A percentile compares a stretch with the other conserved stretches of the same genome.
Evolutionary conservation across 2,113 vertebrate species (phyloP).

Genomic region (Pedetes capensis): DNA sequence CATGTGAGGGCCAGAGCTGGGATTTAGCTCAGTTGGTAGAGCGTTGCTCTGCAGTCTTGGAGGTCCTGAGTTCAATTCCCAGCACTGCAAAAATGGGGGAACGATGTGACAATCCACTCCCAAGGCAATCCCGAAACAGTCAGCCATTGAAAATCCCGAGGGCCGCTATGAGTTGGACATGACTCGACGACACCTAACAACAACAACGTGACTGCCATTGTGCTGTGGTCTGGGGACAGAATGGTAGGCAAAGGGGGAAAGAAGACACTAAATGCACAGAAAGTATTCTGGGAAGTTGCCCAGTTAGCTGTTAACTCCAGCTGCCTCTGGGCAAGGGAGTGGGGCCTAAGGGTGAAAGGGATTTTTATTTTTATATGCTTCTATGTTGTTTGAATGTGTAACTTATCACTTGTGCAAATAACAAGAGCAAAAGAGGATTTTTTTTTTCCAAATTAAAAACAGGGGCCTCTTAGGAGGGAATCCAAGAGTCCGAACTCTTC

Average conservation of each 20-base stretch:
- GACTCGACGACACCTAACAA: too few species aligned
- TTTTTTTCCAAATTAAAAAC: not conserved
- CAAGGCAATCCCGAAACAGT: too few species aligned
- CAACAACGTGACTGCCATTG: too few species aligned
- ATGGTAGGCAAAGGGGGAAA: not conserved
- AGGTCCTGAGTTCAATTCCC: too few species aligned
- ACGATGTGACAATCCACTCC: too few species aligned
- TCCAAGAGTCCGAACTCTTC: not conserved
- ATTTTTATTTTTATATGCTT: not conserved
- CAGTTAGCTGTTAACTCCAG: not conserved
- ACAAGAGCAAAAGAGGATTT: not conserved
- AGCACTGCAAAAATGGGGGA: too few species aligned
- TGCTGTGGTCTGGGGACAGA: not conserved
- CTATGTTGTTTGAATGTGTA: not conserved
- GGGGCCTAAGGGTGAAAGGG: not conserved
- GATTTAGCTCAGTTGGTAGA: too few species aligned
- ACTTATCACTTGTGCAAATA: not conserved
- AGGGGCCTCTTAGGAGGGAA: not conserved
- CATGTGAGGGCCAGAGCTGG: not conserved
- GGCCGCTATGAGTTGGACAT: too few species aligned
- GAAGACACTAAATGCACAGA: not conserved
- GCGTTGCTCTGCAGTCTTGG: too few species aligned
- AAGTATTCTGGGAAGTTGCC: not conserved
- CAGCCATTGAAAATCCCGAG: too few species aligned
- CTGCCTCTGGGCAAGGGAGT: not conserved